Conservation (phyloP, 2,797 vertebrate species). For the Diceros bicornis region DNA sequence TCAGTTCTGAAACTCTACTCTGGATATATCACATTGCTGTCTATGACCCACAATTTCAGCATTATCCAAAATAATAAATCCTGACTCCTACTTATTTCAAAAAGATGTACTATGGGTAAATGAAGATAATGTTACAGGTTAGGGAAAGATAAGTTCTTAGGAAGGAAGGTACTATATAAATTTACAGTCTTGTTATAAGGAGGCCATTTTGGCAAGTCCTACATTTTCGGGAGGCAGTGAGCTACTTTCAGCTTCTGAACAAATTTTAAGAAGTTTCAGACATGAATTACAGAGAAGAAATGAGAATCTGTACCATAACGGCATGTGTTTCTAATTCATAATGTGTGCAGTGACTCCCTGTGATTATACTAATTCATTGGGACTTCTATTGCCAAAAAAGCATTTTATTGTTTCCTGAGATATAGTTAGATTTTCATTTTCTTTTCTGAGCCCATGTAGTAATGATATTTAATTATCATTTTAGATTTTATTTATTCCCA, state of each 20-base stretch:
- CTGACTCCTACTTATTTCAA: background rate
- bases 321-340: constrained; percentile 19
- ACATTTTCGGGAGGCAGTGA: background rate
- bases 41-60: background rate
- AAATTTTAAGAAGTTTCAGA: constrained; percentile 30
- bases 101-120: background rate
- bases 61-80: background rate
- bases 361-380: background rate
- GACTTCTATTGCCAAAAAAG: constrained; percentile 54
- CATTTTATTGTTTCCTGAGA: constrained; percentile 61
- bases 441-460: constrained; percentile 16
- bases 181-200: background rate
- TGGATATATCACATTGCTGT: too few species aligned
- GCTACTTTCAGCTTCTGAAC: background rate
- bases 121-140: background rate
- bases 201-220: background rate
- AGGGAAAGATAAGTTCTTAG: background rate
- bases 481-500: constrained; percentile 62
- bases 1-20: background rate
- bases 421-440: background rate
- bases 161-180: background rate
- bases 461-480: constrained; percentile 61
- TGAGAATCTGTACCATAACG: background rate
- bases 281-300: constrained; percentile 48
- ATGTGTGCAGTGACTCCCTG: background rate